A percentile compares a stretch with the other conserved stretches of the same genome.
Conservation (phyloP, 23 tunicate species). For the Trididemnum nubilum region DNA sequence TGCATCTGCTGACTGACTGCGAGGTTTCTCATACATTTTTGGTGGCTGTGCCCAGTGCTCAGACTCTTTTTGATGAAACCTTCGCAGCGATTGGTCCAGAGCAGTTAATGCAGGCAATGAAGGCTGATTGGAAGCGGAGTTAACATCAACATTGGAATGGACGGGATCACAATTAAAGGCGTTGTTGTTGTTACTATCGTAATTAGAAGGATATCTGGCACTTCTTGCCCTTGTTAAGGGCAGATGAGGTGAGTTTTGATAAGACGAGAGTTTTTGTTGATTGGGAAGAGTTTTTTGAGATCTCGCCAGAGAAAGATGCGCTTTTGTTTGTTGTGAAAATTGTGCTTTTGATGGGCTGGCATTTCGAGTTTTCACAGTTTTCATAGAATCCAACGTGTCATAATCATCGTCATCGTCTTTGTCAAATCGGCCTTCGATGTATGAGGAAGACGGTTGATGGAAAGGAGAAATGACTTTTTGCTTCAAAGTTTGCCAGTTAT, state of each 20-base stretch:
- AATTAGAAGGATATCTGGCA: neutral
- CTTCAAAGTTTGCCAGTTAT: neutral
- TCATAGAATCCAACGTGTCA: neutral
- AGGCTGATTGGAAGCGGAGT: neutral
- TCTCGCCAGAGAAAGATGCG: neutral
- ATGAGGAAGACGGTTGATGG: neutral
- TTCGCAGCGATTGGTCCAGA: neutral
- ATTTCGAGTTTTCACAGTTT: neutral
- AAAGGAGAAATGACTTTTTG: neutral
- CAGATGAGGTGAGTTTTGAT: neutral
- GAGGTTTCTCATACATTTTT: neutral
- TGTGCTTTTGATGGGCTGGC: neutral
- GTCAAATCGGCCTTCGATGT: conserved; percentile 37
- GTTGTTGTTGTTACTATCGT: neutral
- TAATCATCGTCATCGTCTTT: conserved; percentile 55
- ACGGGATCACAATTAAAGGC: neutral
- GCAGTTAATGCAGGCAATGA: neutral
- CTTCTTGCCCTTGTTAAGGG: neutral
- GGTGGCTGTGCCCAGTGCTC: neutral
- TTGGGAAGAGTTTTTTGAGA: neutral
- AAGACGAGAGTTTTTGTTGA: neutral
- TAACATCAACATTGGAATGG: neutral
- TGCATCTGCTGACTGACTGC: neutral
- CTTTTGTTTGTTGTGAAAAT: neutral
- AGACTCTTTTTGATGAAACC: neutral